Evolutionary conservation across 2,113 vertebrate genomes (phyloP).

Genomic region (Percopsis transmontana): DNA sequence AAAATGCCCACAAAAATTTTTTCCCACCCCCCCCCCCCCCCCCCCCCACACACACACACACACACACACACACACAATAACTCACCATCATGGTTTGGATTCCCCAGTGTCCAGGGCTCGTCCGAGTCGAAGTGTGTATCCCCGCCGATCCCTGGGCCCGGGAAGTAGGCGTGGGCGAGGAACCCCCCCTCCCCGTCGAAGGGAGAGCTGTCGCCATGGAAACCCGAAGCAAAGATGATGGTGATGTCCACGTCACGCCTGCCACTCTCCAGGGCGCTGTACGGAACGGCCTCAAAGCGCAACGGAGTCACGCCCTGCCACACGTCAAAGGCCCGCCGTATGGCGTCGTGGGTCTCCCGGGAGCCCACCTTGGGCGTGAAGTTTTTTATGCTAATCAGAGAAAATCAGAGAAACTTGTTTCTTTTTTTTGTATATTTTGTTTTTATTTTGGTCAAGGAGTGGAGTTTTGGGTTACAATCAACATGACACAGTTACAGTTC

Average conservation of each 20-base stretch:
- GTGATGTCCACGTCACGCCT: conserved; percentile 98
- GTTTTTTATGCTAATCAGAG: conserved; percentile 94
- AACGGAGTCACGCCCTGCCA: conserved; percentile 99
- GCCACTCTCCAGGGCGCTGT: conserved; percentile 94
- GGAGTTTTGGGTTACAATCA: too few species aligned
- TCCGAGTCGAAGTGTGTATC: conserved; percentile 99
- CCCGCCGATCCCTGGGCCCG: conserved; percentile 96
- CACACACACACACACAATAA: background rate
- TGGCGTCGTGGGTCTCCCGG: conserved; percentile 92
- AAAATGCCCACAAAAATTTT: too few species aligned
- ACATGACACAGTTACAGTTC: too few species aligned
- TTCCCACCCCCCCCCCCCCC: background rate
- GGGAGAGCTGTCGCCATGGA: conserved; percentile 97
- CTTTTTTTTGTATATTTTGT: background rate
- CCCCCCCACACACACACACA: background rate
- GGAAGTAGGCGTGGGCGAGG: conserved; percentile 97
- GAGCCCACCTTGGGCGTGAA: conserved; percentile 97
- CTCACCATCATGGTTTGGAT: conserved; percentile 97
- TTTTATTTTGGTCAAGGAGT: too few species aligned
- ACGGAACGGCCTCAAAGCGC: conserved; percentile 96
- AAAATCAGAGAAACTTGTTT: background rate
- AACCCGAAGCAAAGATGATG: conserved; percentile 99
- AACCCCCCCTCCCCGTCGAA: conserved; percentile 99
- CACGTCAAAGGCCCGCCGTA: conserved; percentile 95
- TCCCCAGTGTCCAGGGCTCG: conserved; percentile 97